Percentiles rank a stretch among this genome's conserved stretches.
Evolutionary conservation across 2,888 invertebrate genomes (phyloP).

Genomic region (Meiosimyza platycephala): DNA sequence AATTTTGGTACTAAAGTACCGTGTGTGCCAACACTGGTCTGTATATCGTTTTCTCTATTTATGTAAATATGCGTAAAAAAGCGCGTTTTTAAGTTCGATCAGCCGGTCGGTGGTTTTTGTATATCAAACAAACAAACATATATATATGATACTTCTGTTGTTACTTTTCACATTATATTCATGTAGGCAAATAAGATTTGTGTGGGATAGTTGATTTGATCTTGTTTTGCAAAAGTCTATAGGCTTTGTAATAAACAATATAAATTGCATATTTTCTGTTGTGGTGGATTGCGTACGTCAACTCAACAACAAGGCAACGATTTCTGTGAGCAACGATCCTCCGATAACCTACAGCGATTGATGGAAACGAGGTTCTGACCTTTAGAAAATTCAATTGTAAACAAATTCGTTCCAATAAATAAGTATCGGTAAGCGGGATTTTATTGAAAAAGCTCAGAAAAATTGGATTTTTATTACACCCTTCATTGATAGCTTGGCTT

Average conservation of each 20-base stretch:
- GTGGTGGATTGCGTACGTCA: neutral
- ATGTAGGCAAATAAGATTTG: neutral
- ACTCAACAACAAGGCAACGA: neutral
- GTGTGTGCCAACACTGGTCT: no score
- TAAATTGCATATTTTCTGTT: neutral
- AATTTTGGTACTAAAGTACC: no score
- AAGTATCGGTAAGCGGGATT: no score
- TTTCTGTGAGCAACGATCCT: neutral
- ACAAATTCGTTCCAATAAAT: neutral
- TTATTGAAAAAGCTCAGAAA: no score
- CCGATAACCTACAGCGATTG: slow-evolving; percentile 11
- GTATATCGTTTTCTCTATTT: no score
- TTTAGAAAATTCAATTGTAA: slow-evolving; percentile 5
- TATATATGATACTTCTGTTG: no score
- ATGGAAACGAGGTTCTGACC: neutral
- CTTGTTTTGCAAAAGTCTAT: neutral
- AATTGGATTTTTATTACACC: no score
- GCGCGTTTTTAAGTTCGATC: no score
- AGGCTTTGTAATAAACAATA: neutral
- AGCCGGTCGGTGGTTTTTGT: no score
- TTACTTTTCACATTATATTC: neutral
- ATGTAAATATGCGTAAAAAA: no score
- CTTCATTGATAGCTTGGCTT: no score
- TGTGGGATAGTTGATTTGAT: neutral
- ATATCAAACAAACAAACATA: no score